phyloP scores from a whole-genome alignment of 2,113 vertebrate genomes.

The Thinocorus orbignyianus region DNA sequence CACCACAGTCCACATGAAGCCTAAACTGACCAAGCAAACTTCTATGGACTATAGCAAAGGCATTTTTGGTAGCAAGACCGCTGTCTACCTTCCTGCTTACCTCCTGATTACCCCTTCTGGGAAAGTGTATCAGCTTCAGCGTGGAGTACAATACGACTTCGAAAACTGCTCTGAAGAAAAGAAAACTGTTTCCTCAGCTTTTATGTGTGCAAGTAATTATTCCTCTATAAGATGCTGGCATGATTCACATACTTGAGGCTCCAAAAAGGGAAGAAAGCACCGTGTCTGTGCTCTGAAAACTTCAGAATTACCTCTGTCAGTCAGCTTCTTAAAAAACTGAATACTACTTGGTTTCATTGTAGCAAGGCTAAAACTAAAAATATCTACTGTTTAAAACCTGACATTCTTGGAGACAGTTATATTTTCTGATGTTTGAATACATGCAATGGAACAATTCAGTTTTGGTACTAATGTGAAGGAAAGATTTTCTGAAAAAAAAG shows the following conservation, averaged over 20 bases:
- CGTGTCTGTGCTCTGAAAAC: not conserved
- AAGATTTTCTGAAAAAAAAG: not conserved
- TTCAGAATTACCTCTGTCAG: not conserved
- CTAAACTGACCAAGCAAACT: not conserved
- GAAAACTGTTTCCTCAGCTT: not conserved
- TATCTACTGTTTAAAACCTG: not conserved
- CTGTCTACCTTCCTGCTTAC: not conserved
- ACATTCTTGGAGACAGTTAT: not conserved
- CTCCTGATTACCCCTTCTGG: not conserved
- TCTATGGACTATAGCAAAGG: not conserved
- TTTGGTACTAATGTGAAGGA: not conserved
- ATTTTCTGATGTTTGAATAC: not conserved
- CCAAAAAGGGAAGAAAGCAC: not conserved
- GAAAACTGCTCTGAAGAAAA: not conserved
- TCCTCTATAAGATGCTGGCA: not conserved
- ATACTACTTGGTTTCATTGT: not conserved
- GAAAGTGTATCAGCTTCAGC: not conserved
- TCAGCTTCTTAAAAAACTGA: not conserved
- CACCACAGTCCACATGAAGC: not conserved
- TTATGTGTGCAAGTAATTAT: not conserved
- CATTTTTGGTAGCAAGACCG: not conserved
- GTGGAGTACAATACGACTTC: not conserved
- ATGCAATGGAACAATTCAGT: not conserved
- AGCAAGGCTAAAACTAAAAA: not conserved
- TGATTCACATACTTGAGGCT: not conserved